A percentile compares a stretch with the other conserved stretches of the same genome.
These are phyloP conservation scores for Nettapus auritus DNA, from an alignment of 2,113 vertebrate genomes.

Conservation along the genomic window DNA sequence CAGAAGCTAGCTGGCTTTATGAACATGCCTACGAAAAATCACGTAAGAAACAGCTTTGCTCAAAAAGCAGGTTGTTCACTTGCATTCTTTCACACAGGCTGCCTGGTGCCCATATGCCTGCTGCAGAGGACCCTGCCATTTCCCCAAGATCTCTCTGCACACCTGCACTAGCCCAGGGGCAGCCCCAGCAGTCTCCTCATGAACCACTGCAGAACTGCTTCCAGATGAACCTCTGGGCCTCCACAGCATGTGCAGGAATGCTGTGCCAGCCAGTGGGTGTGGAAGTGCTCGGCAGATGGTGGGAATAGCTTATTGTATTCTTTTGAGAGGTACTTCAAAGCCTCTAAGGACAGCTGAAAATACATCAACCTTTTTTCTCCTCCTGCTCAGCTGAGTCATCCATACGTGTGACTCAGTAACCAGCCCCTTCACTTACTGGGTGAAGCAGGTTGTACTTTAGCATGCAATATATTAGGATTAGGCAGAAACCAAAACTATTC, in stretches of 20 bases:
- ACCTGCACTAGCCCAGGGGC: accelerated
- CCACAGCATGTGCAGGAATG: accelerated
- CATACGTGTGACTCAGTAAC: accelerated
- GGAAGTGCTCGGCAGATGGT: neutral
- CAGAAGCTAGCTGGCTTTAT: neutral
- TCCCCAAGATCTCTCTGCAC: neutral
- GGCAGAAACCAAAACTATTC: too few species aligned
- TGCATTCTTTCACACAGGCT: too few species aligned
- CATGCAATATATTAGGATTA: accelerated
- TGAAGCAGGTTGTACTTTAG: neutral
- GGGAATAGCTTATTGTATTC: neutral
- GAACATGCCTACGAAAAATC: neutral
- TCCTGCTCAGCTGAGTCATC: neutral
- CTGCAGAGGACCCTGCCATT: accelerated
- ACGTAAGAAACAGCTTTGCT: neutral
- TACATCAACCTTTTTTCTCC: neutral
- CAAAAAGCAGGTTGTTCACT: neutral
- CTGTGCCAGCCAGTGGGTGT: neutral
- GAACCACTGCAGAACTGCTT: neutral
- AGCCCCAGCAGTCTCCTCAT: accelerated
- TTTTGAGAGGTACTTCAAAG: neutral
- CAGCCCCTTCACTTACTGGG: neutral
- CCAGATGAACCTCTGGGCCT: neutral
- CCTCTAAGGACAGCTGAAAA: neutral
- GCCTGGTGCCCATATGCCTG: accelerated